These are phyloP conservation scores for human (Homo sapiens) DNA, from an alignment of 2,113 vertebrate genomes.

Conservation along the genomic window DNA sequence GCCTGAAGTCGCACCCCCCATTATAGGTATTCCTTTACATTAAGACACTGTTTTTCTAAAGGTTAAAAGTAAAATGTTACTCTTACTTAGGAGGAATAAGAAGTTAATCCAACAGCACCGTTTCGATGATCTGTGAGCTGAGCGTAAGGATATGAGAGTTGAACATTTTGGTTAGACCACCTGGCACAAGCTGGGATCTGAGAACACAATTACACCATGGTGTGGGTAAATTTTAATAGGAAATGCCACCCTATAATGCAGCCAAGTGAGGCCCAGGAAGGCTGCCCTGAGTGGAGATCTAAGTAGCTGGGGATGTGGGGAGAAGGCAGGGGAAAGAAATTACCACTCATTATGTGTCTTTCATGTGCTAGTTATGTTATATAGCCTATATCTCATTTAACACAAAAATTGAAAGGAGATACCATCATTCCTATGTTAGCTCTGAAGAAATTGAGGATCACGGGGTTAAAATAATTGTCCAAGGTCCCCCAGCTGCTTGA, in stretches of 20 bases:
- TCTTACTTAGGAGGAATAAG: neutral
- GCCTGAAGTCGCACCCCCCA: neutral
- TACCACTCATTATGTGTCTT: neutral
- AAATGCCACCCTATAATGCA: neutral
- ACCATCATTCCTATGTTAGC: neutral
- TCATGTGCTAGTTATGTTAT: neutral
- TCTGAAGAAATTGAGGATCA: neutral
- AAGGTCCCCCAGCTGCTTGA: neutral
- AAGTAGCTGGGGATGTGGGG: neutral
- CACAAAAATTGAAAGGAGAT: neutral
- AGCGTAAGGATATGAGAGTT: neutral
- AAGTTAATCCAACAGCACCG: neutral
- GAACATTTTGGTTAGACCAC: neutral
- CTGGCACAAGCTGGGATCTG: neutral
- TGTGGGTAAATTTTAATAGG: neutral
- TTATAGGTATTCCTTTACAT: neutral
- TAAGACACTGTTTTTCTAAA: neutral
- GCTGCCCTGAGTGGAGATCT: neutral
- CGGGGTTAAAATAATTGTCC: neutral
- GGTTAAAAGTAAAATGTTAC: neutral
- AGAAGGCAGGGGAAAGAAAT: neutral
- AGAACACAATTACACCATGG: neutral
- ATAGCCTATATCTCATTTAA: neutral
- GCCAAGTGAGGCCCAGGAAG: neutral
- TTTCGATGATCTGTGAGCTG: neutral